Conservation (phyloP, 1,140 invertebrate species). For the Cecropterus lyciades region DNA sequence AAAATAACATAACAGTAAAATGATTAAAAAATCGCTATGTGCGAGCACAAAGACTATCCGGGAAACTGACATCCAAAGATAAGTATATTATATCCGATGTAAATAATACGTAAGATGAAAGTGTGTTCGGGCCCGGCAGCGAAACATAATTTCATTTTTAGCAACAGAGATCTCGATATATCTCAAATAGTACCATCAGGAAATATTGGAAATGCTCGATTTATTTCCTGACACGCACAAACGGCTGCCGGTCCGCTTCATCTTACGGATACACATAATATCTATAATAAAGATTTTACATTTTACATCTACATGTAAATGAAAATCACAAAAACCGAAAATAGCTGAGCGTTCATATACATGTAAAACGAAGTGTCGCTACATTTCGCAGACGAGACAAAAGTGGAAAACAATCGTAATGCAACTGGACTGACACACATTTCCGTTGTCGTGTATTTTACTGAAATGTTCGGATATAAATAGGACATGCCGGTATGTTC, state of each 20-base stretch:
- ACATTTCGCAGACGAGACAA: no score
- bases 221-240: not conserved
- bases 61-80: not conserved
- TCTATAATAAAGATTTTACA: no score
- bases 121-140: not conserved
- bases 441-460: no score
- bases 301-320: no score
- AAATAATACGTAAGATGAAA: not conserved
- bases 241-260: not conserved
- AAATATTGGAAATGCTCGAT: not conserved
- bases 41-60: constrained; percentile 8
- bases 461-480: no score
- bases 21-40: constrained; percentile 15
- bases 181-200: not conserved
- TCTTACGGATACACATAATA: constrained; percentile 3
- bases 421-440: no score
- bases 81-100: not conserved
- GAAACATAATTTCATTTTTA: not conserved
- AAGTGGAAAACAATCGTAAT: no score
- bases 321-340: no score
- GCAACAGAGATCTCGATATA: not conserved
- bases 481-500: no score
- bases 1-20: no score
- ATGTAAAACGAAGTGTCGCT: no score
- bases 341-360: no score